Percentiles rank a stretch among this genome's conserved stretches.
These are phyloP conservation scores for Papilio elwesi DNA, from an alignment of 2,888 invertebrate genomes.

Conservation along the genomic window DNA sequence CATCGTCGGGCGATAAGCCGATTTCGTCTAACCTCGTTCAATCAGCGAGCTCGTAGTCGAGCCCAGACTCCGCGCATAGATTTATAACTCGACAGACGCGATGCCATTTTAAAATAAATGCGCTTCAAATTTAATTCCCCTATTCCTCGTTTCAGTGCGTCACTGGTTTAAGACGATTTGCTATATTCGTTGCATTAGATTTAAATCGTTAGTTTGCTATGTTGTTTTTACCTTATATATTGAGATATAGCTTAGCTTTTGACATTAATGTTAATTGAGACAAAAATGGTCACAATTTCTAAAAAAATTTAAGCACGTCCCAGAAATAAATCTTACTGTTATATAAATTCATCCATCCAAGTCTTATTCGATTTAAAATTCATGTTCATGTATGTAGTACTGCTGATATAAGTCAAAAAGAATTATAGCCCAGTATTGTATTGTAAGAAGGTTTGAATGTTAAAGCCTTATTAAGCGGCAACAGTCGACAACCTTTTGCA, in stretches of 20 bases:
- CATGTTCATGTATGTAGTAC: too few relatives aligned
- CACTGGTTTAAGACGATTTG: constrained; percentile 28
- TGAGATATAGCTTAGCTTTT: neutral
- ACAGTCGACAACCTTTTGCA: neutral
- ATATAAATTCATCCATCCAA: too few relatives aligned
- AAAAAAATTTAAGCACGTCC: too few relatives aligned
- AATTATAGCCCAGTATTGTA: too few relatives aligned
- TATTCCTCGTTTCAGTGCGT: constrained; percentile 31
- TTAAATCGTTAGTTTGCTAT: constrained; percentile 10
- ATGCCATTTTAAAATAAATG: constrained; percentile 48
- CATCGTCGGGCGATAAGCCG: constrained; percentile 72
- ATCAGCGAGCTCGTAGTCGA: constrained; percentile 63
- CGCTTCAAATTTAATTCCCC: constrained; percentile 43
- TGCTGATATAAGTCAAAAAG: too few relatives aligned
- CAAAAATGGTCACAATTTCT: too few relatives aligned
- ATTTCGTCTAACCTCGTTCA: constrained; percentile 78
- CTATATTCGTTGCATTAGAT: constrained; percentile 30
- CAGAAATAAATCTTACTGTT: too few relatives aligned
- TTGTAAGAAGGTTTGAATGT: too few relatives aligned
- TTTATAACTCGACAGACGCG: constrained; percentile 53
- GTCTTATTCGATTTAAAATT: too few relatives aligned
- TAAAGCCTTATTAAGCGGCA: too few relatives aligned
- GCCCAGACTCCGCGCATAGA: constrained; percentile 51
- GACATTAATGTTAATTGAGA: too few relatives aligned
- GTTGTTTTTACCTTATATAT: neutral